Percentiles rank a stretch among this genome's conserved stretches.
Conservation (phyloP, 2,797 vertebrate species). For the Pipistrellus kuhlii region DNA sequence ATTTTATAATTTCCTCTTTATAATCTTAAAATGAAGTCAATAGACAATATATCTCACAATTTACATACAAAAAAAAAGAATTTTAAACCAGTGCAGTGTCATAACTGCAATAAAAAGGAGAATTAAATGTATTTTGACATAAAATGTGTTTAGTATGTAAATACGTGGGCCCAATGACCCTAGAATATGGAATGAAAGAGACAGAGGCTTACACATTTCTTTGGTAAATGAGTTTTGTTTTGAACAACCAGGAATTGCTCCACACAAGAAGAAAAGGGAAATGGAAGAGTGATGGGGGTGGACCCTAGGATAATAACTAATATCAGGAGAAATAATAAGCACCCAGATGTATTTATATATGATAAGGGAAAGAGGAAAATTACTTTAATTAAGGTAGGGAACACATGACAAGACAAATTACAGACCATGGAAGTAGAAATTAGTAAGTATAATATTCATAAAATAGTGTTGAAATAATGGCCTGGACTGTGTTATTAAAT, state of each 20-base stretch:
- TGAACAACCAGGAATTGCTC: background rate
- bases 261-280: slow-evolving; percentile 40
- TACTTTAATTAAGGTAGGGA: background rate
- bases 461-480: background rate
- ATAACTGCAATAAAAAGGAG: background rate
- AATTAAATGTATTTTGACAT: background rate
- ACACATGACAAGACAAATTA: slow-evolving; percentile 48
- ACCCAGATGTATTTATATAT: background rate
- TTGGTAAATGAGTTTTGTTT: slow-evolving; percentile 30
- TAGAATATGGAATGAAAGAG: background rate
- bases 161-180: background rate
- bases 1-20: background rate
- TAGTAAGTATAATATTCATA: background rate
- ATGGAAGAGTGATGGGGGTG: background rate
- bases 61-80: background rate
- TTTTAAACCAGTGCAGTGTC: background rate
- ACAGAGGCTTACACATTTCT: background rate
- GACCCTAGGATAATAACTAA: background rate
- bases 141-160: background rate
- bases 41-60: background rate
- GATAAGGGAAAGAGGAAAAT: slow-evolving; percentile 50
- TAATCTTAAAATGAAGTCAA: background rate
- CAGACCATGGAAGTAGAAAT: background rate
- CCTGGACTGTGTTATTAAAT: background rate
- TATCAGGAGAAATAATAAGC: slow-evolving; percentile 21